Base-by-base conservation (phyloP, 2,113 vertebrate species). In the Burhinus bistriatus region DNA sequence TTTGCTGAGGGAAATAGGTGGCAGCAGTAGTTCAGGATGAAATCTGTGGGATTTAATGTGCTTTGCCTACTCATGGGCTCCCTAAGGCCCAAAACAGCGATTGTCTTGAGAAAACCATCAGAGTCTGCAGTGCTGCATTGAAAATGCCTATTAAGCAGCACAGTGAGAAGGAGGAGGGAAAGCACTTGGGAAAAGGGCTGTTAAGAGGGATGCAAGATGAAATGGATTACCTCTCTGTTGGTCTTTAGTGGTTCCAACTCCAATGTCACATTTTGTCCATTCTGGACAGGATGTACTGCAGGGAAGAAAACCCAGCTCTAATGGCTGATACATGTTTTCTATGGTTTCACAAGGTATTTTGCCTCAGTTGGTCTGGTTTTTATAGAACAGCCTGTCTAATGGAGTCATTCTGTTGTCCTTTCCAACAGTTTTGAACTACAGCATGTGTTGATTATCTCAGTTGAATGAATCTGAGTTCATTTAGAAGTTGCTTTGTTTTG, bases 401-500 rank as follows among this genome's bases (percentile, higher is more conserved):
- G 49, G 76, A 93, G 85, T 87, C 17, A 7, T 79, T 92, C 79
- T 88, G 75, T 90, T 84, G 87, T 62, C 76, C 79, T 76, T 90
- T 92, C 66, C 73, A 92, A 83, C 32, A 87, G 57, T 94, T 96
- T 79, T 93, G 90, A 96, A 95, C 73, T 93, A 89, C 84, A 95
- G 80, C 93, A 89, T 95, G 90, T 96, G 85, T 95, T 96, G 81
- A 95, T 97, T 97, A 94, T 95, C 87, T 91, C 64, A 71, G 84
- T 9, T 95, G 87, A 95, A 93, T 95, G 84, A 85, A 82, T 91
- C 65, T 83, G 89, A 97, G 88, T 91, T 94, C 61, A 90, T 82
- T 97, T 96, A 84, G 86, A 96, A 87, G 57, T 87, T 70, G 42
- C 77, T 96, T 91, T 94, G 80, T 95, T 97, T 95, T 93, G 94